Evolutionary conservation across 2,113 vertebrate species (phyloP).

Genomic region (Struthio camelus): DNA sequence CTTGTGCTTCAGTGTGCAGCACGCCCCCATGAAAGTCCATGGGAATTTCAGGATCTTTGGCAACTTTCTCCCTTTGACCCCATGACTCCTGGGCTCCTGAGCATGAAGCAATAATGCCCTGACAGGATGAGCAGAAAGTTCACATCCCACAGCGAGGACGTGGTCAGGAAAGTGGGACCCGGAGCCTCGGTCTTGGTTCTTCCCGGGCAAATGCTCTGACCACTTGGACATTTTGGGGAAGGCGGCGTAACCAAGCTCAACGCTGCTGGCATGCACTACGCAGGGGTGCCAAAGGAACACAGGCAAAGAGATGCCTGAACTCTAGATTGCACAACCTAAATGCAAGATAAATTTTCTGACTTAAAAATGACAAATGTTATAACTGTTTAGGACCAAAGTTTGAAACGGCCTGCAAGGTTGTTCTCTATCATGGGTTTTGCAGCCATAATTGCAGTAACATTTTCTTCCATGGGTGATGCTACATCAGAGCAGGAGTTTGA

Average conservation of each 20-base stretch:
- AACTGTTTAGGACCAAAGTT: not conserved
- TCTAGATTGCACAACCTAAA: not conserved
- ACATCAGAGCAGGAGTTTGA: not conserved
- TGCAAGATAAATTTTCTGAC: not conserved
- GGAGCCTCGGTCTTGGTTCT: not conserved
- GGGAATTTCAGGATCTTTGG: not conserved
- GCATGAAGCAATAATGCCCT: not conserved
- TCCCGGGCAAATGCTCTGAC: not conserved
- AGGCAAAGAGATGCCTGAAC: not conserved
- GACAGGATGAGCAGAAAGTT: not conserved
- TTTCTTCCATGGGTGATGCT: not conserved
- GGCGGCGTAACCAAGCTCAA: not conserved
- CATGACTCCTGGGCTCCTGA: fast-evolving
- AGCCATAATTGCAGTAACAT: not conserved
- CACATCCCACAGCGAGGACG: not conserved
- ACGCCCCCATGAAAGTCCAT: not conserved
- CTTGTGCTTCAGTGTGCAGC: not conserved
- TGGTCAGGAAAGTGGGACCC: not conserved
- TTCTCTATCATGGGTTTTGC: not conserved
- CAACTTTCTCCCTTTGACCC: not conserved
- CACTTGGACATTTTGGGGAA: not conserved
- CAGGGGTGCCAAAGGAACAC: not conserved
- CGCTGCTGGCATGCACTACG: no score
- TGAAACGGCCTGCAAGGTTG: not conserved
- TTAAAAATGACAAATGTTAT: not conserved